A percentile compares a stretch with the other conserved stretches of the same genome.
Conservation (phyloP, 1,140 invertebrate species). For the Micrasema longulum region DNA sequence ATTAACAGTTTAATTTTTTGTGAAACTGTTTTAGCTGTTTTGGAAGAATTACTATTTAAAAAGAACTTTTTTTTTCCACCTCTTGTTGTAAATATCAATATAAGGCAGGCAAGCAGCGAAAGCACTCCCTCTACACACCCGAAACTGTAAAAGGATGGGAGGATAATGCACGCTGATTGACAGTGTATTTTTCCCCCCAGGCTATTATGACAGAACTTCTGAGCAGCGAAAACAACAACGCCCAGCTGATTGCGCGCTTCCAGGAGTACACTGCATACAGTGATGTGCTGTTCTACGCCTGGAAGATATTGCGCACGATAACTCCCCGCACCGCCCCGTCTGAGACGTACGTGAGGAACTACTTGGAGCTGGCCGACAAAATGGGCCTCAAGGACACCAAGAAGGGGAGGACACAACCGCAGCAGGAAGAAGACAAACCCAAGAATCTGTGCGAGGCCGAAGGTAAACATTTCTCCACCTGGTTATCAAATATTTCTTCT, state of each 20-base stretch:
- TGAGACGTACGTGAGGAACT: conserved; percentile 76
- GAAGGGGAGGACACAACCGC: conserved; percentile 57
- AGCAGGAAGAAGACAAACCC: conserved; percentile 57
- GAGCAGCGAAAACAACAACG: conserved; percentile 67
- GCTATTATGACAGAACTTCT: conserved; percentile 70
- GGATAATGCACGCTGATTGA: no score
- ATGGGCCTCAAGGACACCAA: conserved; percentile 68
- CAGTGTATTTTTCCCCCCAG: conserved; percentile 31
- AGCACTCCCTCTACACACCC: no score
- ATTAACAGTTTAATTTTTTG: no score
- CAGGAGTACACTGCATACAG: conserved; percentile 73
- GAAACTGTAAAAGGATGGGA: no score
- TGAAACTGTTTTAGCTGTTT: no score
- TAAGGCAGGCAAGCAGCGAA: no score
- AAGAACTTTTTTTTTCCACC: no score
- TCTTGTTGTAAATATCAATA: no score
- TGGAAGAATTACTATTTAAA: no score
- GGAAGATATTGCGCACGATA: conserved; percentile 70
- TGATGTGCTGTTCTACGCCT: conserved; percentile 73
- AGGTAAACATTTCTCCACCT: conserved; percentile 54
- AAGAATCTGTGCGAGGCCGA: conserved; percentile 64
- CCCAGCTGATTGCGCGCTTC: conserved; percentile 70
- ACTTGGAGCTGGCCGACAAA: conserved; percentile 76
- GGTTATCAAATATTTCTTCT: no score
- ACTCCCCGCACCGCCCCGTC: conserved; percentile 68